Base-by-base conservation (phyloP, 2,888 invertebrate species). In the Melanophora roralis region DNA sequence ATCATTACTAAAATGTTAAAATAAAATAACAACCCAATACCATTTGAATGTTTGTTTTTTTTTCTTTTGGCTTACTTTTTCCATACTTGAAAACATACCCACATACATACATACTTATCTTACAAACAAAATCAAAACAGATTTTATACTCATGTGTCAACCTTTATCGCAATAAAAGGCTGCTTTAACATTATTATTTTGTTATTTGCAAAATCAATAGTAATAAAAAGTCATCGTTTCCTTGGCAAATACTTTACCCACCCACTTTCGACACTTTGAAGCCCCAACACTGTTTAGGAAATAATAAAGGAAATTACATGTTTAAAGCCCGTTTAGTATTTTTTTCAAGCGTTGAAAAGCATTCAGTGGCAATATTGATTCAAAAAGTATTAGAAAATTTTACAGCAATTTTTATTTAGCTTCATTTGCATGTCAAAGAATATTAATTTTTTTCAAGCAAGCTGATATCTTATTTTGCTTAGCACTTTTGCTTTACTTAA, bases 11-110 rank as follows among this genome's bases (percentile, higher is more conserved):
- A 64, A 72, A 68, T 62, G 57, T 72, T 57, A 64, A 76, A 76
- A 76, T 80, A 62, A 80, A 72, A 79, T 76, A 80, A 77, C 51
- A 76, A 64, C 64, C 38, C 68, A 80, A 80, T 64, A 57, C 36
- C 53, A 73, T 76, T 80, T 72, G 16, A 19, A 72, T 76, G 75
- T 55, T 69, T 69, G n/a, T 12, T 12, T 14, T 16, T 14, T 14
- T 19, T 51, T 27, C 7, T 38, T 62, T 27, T 14, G 59, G 53
- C 45, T 27, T 16, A 27, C 6, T 16, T 11, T 55, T 77, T 64
- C 55, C 3, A 27, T 27, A 27, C 6, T 27, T 27, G 6, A 5
- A 6, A 27, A 27, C 6, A n/a, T n/a, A n/a, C n/a, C n/a, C n/a
- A n/a, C n/a, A n/a, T 27, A 27, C 27, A 27, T 27, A n/a, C n/a